phyloP scores from a whole-genome alignment of 2,888 invertebrate species.

The Dione vanillae region DNA sequence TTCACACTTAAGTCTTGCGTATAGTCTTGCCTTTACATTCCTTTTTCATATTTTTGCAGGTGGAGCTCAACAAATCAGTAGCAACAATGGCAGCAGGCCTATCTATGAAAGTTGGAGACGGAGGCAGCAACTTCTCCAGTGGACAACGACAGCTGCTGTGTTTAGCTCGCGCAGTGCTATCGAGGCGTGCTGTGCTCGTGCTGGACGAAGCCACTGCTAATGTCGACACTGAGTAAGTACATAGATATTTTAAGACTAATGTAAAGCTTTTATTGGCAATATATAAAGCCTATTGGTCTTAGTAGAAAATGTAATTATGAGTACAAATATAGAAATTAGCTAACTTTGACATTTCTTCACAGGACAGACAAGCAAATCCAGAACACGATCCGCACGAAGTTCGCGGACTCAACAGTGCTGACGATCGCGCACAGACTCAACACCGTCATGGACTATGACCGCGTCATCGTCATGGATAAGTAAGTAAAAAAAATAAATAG shows the following conservation, averaged over 20 bases:
- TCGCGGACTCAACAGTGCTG: conserved; percentile 89
- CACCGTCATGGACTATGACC: conserved; percentile 93
- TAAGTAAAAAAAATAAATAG: conserved; percentile 50
- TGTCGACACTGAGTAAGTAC: conserved; percentile 90
- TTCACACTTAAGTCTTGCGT: no score
- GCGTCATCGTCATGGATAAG: conserved; percentile 92
- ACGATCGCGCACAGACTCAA: conserved; percentile 93
- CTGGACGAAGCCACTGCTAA: conserved; percentile 95
- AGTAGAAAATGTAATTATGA: no score
- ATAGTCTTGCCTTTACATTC: no score
- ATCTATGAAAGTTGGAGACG: conserved; percentile 85
- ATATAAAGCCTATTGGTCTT: no score
- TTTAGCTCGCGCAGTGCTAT: conserved; percentile 87
- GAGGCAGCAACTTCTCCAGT: conserved; percentile 87
- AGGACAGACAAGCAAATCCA: conserved; percentile 92
- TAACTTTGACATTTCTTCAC: conserved; percentile 27
- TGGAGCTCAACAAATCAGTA: conserved; percentile 86
- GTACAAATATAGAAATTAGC: no score
- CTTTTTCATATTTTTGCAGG: no score
- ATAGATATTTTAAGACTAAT: no score
- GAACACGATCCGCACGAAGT: conserved; percentile 88
- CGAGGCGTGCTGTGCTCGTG: conserved; percentile 87
- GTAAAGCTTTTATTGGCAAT: no score
- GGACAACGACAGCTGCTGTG: conserved; percentile 90
- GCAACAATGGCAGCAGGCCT: conserved; percentile 83